These are phyloP conservation scores for Tribolium madens DNA, from an alignment of 1,140 invertebrate genomes.

Conservation along the genomic window DNA sequence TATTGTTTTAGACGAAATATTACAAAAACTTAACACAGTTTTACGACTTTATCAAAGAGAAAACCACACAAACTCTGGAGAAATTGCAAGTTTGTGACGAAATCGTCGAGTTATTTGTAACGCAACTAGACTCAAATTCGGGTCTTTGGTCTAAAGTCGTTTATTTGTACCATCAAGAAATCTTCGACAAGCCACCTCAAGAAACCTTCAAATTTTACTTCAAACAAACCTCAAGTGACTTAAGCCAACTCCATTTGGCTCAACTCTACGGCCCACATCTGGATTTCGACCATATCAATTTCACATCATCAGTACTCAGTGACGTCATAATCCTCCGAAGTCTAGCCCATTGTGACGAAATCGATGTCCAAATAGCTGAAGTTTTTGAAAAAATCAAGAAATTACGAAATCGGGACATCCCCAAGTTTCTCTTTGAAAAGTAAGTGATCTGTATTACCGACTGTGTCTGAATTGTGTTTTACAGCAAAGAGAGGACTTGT, in stretches of 20 bases:
- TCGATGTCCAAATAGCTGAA: constrained; percentile 58
- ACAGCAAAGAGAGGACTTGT: constrained; percentile 64
- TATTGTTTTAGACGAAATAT: constrained; percentile 60
- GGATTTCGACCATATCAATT: constrained; percentile 53
- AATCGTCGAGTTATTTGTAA: not conserved
- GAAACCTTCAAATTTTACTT: constrained; percentile 47
- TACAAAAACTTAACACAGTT: constrained; percentile 55
- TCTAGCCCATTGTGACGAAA: constrained; percentile 56
- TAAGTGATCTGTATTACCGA: constrained; percentile 35
- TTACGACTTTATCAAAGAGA: constrained; percentile 12
- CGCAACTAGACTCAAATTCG: not conserved
- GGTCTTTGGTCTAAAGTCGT: constrained; percentile 56
- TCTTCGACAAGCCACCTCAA: constrained; percentile 30
- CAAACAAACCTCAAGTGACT: constrained; percentile 30
- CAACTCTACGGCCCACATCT: constrained; percentile 56
- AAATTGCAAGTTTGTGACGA: not conserved
- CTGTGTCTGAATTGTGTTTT: constrained; percentile 52
- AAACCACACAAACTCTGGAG: not conserved
- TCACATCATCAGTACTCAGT: constrained; percentile 41
- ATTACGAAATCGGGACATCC: constrained; percentile 49
- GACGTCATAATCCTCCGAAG: constrained; percentile 52
- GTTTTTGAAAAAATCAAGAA: constrained; percentile 55
- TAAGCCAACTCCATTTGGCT: constrained; percentile 55
- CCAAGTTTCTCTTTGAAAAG: constrained; percentile 51
- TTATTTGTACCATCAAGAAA: constrained; percentile 49